Evolutionary conservation across 2,888 invertebrate species (phyloP).

Genomic region (Anodontia alba): DNA sequence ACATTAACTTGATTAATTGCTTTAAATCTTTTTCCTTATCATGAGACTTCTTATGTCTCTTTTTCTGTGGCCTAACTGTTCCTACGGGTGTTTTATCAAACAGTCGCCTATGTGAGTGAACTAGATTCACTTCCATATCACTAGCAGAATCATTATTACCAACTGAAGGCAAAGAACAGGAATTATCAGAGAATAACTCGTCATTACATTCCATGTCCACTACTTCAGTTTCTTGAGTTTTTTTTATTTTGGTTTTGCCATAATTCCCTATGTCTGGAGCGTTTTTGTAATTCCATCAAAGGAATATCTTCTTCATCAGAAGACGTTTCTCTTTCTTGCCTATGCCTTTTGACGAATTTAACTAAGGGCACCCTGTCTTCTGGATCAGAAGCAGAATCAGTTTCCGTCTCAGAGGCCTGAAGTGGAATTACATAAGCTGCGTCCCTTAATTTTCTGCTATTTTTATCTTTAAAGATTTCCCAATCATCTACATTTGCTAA

Average conservation of each 20-base stretch:
- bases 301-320: constrained; percentile 41
- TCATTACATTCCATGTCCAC: not conserved
- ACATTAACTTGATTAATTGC: no score
- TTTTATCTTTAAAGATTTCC: constrained; percentile 7
- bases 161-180: no score
- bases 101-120: no score
- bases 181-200: no score
- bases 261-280: constrained; percentile 7
- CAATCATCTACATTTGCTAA: constrained; percentile 35
- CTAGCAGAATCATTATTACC: no score
- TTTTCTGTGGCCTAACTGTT: no score
- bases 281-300: constrained; percentile 32
- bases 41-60: no score
- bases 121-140: no score
- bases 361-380: not conserved
- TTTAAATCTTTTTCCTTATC: no score
- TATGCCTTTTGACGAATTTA: constrained; percentile 16
- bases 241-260: constrained; percentile 8
- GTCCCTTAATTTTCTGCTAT: constrained; percentile 5
- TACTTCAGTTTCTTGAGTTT: not conserved
- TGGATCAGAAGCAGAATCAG: not conserved
- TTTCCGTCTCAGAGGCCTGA: constrained; percentile 4
- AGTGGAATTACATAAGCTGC: constrained; percentile 21
- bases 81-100: no score
- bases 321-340: constrained; percentile 26